Conservation (phyloP, 2,113 vertebrate species). For the Zapus hudsonius region DNA sequence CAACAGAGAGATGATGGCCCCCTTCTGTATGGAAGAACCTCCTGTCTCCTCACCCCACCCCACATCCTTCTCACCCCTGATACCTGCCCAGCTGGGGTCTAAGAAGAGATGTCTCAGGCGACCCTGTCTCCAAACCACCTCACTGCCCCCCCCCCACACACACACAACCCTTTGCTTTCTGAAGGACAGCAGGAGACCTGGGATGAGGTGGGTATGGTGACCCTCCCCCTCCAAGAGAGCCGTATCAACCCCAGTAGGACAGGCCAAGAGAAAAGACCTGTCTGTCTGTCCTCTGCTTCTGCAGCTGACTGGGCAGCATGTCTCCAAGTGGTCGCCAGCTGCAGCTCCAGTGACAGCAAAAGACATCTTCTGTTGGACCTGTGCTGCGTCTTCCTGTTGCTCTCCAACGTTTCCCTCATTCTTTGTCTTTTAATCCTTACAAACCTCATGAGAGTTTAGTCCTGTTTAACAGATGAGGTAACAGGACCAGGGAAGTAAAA, state of each 20-base stretch:
- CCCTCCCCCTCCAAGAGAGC: neutral
- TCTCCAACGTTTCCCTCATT: neutral
- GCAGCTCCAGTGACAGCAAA: neutral
- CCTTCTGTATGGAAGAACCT: neutral
- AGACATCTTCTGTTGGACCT: neutral
- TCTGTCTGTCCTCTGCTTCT: too few species aligned
- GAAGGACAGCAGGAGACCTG: neutral
- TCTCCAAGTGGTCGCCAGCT: neutral
- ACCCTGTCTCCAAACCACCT: neutral
- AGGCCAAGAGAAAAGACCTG: neutral
- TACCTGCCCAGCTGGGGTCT: neutral
- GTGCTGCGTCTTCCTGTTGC: neutral
- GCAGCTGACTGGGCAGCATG: neutral
- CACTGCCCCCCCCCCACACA: neutral
- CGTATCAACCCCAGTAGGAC: neutral
- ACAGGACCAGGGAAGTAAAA: conserved; percentile 19
- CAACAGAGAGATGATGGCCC: neutral
- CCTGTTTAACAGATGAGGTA: conserved; percentile 30
- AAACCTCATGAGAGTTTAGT: neutral
- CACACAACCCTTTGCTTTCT: neutral
- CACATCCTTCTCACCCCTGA: neutral
- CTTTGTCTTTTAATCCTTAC: neutral
- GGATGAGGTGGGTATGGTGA: neutral
- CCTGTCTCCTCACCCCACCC: neutral
- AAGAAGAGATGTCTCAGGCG: neutral